A percentile compares a stretch with the other conserved stretches of the same genome.
These are phyloP conservation scores for Lamprotornis superbus DNA, from an alignment of 2,113 vertebrate species.

Conservation along the genomic window DNA sequence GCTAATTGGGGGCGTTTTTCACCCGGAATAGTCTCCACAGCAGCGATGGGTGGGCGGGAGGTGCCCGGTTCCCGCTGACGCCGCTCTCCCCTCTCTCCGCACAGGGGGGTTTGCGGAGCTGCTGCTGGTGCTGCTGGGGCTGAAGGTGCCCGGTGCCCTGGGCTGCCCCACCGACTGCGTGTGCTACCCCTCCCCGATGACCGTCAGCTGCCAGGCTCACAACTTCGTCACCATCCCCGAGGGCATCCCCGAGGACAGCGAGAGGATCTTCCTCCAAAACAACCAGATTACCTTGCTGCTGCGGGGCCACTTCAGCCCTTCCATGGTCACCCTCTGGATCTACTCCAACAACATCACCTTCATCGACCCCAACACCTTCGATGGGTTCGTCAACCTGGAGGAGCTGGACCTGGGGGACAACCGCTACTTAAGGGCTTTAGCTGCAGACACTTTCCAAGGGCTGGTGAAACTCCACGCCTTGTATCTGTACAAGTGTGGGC, in stretches of 20 bases:
- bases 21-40: background rate
- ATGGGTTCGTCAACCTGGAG: slow-evolving; percentile 89
- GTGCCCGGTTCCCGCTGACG: slow-evolving; percentile 36
- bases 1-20: slow-evolving; percentile 11
- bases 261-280: slow-evolving; percentile 96
- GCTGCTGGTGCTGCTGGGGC: slow-evolving; percentile 86
- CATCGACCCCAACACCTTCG: slow-evolving; percentile 92
- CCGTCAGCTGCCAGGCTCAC: slow-evolving; percentile 97
- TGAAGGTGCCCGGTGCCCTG: slow-evolving; percentile 78
- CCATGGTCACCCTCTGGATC: slow-evolving; percentile 93
- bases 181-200: slow-evolving; percentile 95
- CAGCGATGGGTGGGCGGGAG: slow-evolving; percentile 1
- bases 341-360: slow-evolving; percentile 98
- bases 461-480: slow-evolving; percentile 89
- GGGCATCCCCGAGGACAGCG: slow-evolving; percentile 91
- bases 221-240: slow-evolving; percentile 90
- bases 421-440: slow-evolving; percentile 85
- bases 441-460: slow-evolving; percentile 91
- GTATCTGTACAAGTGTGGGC: slow-evolving; percentile 94
- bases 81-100: slow-evolving; percentile 54
- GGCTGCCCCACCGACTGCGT: slow-evolving; percentile 91
- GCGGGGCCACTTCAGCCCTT: slow-evolving; percentile 90
- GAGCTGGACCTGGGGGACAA: slow-evolving; percentile 98
- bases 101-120: slow-evolving; percentile 87
- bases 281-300: slow-evolving; percentile 92